Evolutionary conservation across 2,113 vertebrate species (phyloP).

Genomic region (Pholis gunnellus): DNA sequence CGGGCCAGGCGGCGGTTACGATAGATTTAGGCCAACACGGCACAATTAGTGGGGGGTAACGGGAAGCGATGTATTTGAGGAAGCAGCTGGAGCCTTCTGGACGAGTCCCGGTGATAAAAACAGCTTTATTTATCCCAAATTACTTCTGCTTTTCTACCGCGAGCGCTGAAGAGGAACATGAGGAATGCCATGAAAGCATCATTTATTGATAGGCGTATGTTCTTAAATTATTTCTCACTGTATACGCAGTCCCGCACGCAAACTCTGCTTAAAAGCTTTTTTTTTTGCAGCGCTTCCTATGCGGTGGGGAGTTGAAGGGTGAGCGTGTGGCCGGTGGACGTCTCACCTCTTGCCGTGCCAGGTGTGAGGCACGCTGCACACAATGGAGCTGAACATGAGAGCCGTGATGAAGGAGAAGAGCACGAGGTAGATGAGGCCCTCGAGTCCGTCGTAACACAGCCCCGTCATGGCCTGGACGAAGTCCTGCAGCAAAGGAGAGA

Average conservation of each 20-base stretch:
- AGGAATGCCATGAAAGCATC: slow-evolving; percentile 34
- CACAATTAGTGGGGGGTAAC: slow-evolving; percentile 52
- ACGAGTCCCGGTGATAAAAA: slow-evolving; percentile 41
- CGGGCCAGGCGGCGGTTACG: slow-evolving; percentile 17
- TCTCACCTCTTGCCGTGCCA: slow-evolving; percentile 94
- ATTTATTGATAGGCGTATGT: slow-evolving; percentile 53
- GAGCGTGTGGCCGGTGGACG: background rate
- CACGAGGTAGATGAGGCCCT: slow-evolving; percentile 97
- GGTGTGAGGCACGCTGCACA: slow-evolving; percentile 96
- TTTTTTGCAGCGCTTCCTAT: background rate
- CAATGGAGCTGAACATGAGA: slow-evolving; percentile 97
- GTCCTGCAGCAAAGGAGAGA: slow-evolving; percentile 84
- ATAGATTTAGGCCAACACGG: slow-evolving; percentile 44
- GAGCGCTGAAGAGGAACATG: background rate
- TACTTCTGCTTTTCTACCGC: background rate
- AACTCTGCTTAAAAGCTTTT: slow-evolving; percentile 48
- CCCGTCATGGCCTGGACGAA: slow-evolving; percentile 95
- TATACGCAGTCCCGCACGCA: slow-evolving; percentile 18
- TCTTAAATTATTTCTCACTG: slow-evolving; percentile 62
- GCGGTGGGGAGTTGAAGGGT: background rate
- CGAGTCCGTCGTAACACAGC: slow-evolving; percentile 95
- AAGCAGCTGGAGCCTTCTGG: slow-evolving; percentile 62
- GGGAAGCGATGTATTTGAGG: slow-evolving; percentile 61
- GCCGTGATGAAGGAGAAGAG: slow-evolving; percentile 97
- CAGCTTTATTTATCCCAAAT: background rate